Base-by-base conservation (phyloP, 1,140 invertebrate genomes). In the Maniola jurtina region DNA sequence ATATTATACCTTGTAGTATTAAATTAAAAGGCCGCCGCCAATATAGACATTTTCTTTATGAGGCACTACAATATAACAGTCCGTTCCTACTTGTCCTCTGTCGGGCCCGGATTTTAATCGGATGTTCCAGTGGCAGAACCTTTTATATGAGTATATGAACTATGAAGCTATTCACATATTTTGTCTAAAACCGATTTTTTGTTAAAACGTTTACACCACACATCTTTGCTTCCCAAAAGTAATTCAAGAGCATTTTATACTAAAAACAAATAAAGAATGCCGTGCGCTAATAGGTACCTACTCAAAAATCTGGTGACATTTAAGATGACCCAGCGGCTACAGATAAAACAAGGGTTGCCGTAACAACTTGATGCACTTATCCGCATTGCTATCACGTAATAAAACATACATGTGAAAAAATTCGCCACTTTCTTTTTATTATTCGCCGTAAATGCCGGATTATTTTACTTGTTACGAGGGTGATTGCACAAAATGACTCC, bases 401-500 rank as follows among this genome's bases (percentile, higher is more conserved):
- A 55, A 55, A 55, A 36, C 25, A 61, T 58, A 25, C 25, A 52
- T 52, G 56, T 54, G 45, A 65, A 60, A 65, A 35, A 58, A 65
- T 59, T 65, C 15, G 42, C 63, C 42, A 65, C 63, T 65, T 65
- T 65, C 56, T 59, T 59, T 65, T 65, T 65, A 52, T 45, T 59
- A 54, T 65, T 63, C 50, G 36, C 47, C 11, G 34, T 59, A 47
- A 65, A 65, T 25, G 38, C 33, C 42, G 14, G 45, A 25, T 59
- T 65, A 54, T 59, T 65, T 65, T 47, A n/a, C 45, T 11, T 59
- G 15, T 42, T 65, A 65, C 34, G 48, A 52, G 48, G 6, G 9
- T 55, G 25, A 55, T 55, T 55, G 54, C 34, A n/a, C 54, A 14
- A 55, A 55, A 55, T 35, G 9, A 35, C 25, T 35, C 34, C 13